Conservation (phyloP, 2,113 vertebrate genomes). For the Scopus umbretta region DNA sequence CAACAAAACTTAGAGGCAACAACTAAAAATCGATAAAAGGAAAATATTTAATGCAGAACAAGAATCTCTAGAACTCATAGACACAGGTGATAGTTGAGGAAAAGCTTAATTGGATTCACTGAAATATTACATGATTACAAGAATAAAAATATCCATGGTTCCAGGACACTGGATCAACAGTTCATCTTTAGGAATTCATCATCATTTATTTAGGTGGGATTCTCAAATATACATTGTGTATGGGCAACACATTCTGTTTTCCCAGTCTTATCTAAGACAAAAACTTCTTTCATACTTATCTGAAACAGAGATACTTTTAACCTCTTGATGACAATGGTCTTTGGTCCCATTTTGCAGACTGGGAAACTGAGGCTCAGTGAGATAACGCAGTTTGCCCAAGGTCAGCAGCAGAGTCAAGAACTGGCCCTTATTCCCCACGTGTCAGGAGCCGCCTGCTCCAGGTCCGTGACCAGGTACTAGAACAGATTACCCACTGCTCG, state of each 20-base stretch:
- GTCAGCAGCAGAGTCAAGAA: background rate
- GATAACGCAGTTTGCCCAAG: background rate
- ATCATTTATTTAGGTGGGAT: background rate
- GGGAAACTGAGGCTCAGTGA: background rate
- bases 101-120: background rate
- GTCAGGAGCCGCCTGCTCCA: background rate
- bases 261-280: background rate
- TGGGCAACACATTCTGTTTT: background rate
- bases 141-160: background rate
- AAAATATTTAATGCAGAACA: background rate
- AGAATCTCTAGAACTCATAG: background rate
- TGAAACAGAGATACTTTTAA: background rate
- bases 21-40: background rate
- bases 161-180: background rate
- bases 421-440: background rate
- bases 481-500: rapidly evolving
- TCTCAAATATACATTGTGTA: background rate
- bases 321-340: background rate
- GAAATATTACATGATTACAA: background rate
- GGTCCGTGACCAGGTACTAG: rapidly evolving
- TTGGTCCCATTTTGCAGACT: background rate
- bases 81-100: background rate
- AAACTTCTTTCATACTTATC: background rate
- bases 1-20: background rate
- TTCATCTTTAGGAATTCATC: background rate